A percentile compares a stretch with the other conserved stretches of the same genome.
phyloP scores from a whole-genome alignment of 2,888 invertebrate species.

The Epinotia demarniana region DNA sequence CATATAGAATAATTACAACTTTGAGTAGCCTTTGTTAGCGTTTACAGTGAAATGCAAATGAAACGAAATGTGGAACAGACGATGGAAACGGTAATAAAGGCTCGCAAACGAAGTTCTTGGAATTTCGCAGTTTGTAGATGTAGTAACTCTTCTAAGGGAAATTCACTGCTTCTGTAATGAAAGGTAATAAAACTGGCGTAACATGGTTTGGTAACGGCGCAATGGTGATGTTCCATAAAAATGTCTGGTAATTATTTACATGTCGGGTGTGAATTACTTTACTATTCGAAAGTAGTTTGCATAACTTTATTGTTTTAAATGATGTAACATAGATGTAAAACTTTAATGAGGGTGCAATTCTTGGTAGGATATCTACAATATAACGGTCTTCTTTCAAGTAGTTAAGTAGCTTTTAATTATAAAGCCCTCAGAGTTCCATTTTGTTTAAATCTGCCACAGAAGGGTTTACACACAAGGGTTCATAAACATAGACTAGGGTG shows the following conservation, averaged over 20 bases:
- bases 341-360: not conserved
- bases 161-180: constrained; percentile 42
- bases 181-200: constrained; percentile 32
- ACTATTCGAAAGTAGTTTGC: too few species aligned
- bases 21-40: constrained; percentile 8
- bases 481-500: constrained; percentile 47
- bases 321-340: too few species aligned
- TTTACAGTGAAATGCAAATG: constrained; percentile 18
- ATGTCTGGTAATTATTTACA: not conserved
- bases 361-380: too few species aligned
- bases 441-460: not conserved
- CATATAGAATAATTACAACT: not conserved
- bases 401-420: not conserved
- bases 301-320: too few species aligned
- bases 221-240: not conserved
- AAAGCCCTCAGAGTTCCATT: not conserved
- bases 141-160: constrained; percentile 37
- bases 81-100: constrained; percentile 38
- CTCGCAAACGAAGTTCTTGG: constrained; percentile 39
- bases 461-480: too few species aligned
- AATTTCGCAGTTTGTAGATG: constrained; percentile 39
- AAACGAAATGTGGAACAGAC: constrained; percentile 25
- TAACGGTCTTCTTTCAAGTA: too few species aligned
- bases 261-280: not conserved
- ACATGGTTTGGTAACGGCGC: not conserved